Base-by-base conservation (phyloP, 2,888 invertebrate species). In the Chorisops tibialis region DNA sequence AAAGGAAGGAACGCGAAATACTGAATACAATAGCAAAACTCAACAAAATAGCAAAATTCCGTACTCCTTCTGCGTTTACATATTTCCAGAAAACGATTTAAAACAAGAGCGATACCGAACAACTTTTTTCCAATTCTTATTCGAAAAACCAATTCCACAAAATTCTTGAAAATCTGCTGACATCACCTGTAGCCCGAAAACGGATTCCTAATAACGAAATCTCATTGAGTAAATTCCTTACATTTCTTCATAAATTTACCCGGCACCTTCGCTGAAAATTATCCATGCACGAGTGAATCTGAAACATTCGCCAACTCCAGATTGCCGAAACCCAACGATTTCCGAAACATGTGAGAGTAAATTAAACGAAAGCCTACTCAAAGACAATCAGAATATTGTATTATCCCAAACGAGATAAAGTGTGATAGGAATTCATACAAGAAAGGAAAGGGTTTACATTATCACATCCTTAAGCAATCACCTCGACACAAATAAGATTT, bases 351-450 rank as follows among this genome's bases (percentile, higher is more conserved):
- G 54, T 24, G 16, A 41, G 41, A 54, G 41, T 43, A 54, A 54
- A 41, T 54, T 54, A 39, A 54, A 54, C 39, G 54, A 54, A 54
- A 41, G 41, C 41, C 24, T 22, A 38, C 12, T 22, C 21, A 38
- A 48, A 9, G 14, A 16, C 41, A 54, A 54, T 24, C 16, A 54
- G 39, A 54, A 54, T 52, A 52, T 52, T 19, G 52, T 39, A 37
- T 54, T 39, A 52, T 39, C 41, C 54, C 22, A 39, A 54, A 54
- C 41, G 41, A 22, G 54, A 38, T 52, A 38, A 52, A 52, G 52
- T 52, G 38, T 52, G 50, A 50, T 50, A 50, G 16, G 50, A 50
- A 35, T 35, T 16, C 21, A 16, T 50, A 16, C 11, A n/a, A 24
- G 22, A n/a, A 22, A 18, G 50, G 18, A 45, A 45, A 30, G 50